Evolutionary conservation across 2,797 vertebrate species (phyloP).

Genomic region (Antennarius maculatus): DNA sequence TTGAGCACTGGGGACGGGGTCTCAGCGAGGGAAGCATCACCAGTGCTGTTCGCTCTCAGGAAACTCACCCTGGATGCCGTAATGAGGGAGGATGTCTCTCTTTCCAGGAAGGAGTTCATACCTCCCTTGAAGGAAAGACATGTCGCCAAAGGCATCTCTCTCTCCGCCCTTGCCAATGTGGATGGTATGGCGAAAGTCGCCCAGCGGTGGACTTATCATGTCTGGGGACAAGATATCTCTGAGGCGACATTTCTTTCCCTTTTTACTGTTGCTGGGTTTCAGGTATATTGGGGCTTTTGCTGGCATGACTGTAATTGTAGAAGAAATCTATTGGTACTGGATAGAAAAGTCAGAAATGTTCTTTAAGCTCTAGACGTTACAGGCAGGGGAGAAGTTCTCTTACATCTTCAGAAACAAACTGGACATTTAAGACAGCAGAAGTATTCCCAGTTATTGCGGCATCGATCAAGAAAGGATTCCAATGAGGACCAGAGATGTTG

Average conservation of each 20-base stretch:
- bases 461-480: constrained; percentile 58
- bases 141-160: constrained; percentile 95
- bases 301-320: constrained; percentile 85
- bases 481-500: constrained; percentile 29
- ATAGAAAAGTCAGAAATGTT: constrained; percentile 36
- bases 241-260: constrained; percentile 95
- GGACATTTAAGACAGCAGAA: constrained; percentile 50
- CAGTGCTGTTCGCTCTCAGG: constrained; percentile 92
- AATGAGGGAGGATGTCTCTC: constrained; percentile 80
- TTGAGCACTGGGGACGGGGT: constrained; percentile 98
- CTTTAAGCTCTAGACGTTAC: constrained; percentile 49
- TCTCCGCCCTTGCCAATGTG: constrained; percentile 96
- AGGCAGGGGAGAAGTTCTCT: constrained; percentile 49
- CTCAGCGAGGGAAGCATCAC: constrained; percentile 89
- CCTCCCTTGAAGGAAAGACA: constrained; percentile 97
- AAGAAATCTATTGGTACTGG: constrained; percentile 38
- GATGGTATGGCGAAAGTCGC: constrained; percentile 98
- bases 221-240: constrained; percentile 97
- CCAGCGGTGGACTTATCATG: constrained; percentile 98
- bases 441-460: constrained; percentile 51
- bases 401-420: constrained; percentile 77
- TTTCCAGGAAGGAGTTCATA: constrained; percentile 94
- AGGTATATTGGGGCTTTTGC: constrained; percentile 98
- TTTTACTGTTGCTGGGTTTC: constrained; percentile 92
- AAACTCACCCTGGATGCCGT: constrained; percentile 89